Base-by-base conservation (phyloP, 1,140 invertebrate genomes). In the Micrasema minimum region DNA sequence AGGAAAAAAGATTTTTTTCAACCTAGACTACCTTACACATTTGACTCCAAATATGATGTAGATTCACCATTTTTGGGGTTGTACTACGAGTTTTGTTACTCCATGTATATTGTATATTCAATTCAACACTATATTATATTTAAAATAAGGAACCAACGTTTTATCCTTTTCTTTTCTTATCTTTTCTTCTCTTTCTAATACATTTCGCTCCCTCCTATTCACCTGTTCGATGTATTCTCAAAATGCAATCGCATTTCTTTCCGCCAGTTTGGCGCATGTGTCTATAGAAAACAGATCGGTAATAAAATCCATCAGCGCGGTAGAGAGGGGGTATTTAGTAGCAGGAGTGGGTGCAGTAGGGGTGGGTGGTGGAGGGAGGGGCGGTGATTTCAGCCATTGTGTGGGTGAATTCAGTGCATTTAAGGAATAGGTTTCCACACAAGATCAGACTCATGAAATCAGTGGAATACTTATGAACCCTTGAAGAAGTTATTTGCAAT, bases 381-480 rank as follows among this genome's bases (percentile, higher is more conserved):
- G 12, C 57, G 57, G 72, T 74, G 72, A 74, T 74, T 74, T 74
- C 53, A 61, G 53, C 64, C 50, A 71, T 74, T 74, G 72, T 74
- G 64, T 35, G 20, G 16, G n/a, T 66, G 73, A 69, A 72, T 69
- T n/a, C 66, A 61, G 62, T 72, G 69, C 73, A 75, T 75, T 75
- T 65, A 71, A 66, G 65, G 66, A 66, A 75, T 68, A 66, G 35
- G 43, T 71, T 64, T 68, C 23, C 65, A 59, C 35, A 43, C 55
- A 59, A 12, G 55, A 38, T 41, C 55, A 14, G 16, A 55, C 14
- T n/a, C 16, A 14, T 46, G 43, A 16, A 43, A 16, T 11, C 41
- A 16, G 11, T 43, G 41, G 6, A 46, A 14, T n/a, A n/a, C n/a
- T n/a, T n/a, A n/a, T n/a, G n/a, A n/a, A n/a, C n/a, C n/a, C n/a